Percentiles rank a stretch among this genome's conserved stretches.
phyloP scores from a whole-genome alignment of 2,113 vertebrate species.

The Gymnorhina tibicen region DNA sequence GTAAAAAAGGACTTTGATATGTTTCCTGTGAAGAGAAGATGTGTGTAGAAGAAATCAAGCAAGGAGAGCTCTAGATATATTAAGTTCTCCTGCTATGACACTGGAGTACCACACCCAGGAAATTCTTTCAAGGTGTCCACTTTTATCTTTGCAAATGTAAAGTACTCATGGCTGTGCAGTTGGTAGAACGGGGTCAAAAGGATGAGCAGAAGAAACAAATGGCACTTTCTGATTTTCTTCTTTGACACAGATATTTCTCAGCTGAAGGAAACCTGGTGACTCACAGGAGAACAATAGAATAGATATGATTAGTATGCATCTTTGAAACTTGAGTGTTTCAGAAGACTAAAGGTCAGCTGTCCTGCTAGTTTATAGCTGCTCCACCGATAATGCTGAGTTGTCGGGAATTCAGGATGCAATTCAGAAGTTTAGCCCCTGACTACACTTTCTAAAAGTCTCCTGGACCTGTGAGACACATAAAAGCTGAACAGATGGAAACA shows the following conservation, averaged over 20 bases:
- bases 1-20: not conserved
- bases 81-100: not conserved
- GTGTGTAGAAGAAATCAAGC: not conserved
- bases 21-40: not conserved
- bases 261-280: not conserved
- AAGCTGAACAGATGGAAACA: not conserved
- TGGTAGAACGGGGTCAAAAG: not conserved
- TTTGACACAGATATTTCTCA: not conserved
- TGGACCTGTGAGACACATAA: not conserved
- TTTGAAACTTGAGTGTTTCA: not conserved
- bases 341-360: not conserved
- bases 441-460: not conserved
- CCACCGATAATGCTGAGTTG: not conserved
- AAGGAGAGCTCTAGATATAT: not conserved
- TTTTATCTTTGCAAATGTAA: not conserved
- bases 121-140: not conserved
- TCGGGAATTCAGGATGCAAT: not conserved
- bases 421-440: not conserved
- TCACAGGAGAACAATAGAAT: not conserved
- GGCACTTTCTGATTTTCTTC: not conserved
- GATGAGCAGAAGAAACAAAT: not conserved
- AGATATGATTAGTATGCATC: not conserved
- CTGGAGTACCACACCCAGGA: not conserved
- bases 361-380: not conserved
- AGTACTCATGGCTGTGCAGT: not conserved